Evolutionary conservation across 2,888 invertebrate genomes (phyloP), one percentile per base, ranked within the genome.

Genomic region (Dexiosoma caninum): DNA sequence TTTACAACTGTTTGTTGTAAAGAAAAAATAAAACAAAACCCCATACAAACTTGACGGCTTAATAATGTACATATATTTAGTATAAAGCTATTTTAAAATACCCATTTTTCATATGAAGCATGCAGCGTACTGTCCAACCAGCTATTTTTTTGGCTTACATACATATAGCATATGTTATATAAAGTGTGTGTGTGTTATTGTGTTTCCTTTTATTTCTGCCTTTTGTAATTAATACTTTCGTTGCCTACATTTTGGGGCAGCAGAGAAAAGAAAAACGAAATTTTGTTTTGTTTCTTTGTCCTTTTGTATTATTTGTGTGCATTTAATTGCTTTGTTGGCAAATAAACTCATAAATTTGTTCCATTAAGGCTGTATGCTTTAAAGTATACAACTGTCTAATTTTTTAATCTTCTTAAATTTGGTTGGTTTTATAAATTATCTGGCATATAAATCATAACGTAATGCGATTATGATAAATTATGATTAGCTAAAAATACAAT

Each of bases 91-190:
- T 42, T 44, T 12, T 53, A 35, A 12, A 2, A 2, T 5, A 10
- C 23, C 1, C n/a, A 35, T 27, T 59, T 44, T 60, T 30, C 42
- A 32, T 57, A 23, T 42, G 27, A 66, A 76, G 53, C 32, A 66
- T 76, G 64, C 32, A 70, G 32, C 53, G 53, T 71, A 66, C 35
- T 80, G 64, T 71, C 53, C 32, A 70, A 9, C 64, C 66, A 77
- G 55, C 66, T 77, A 72, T 77, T 72, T 69, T 77, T 69, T 72
- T 72, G 49, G 71, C 81, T 57, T 35, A 64, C 37, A 64, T 64
- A 16, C 23, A n/a, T n/a, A n/a, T n/a, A n/a, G n/a, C n/a, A n/a
- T n/a, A n/a, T n/a, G n/a, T n/a, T n/a, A n/a, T n/a, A n/a, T n/a
- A n/a, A n/a, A n/a, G n/a, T n/a, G 42, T 8, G 16, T 42, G 14